These are phyloP conservation scores for Rissa tridactyla DNA, from an alignment of 2,113 vertebrate species.

Conservation along the genomic window DNA sequence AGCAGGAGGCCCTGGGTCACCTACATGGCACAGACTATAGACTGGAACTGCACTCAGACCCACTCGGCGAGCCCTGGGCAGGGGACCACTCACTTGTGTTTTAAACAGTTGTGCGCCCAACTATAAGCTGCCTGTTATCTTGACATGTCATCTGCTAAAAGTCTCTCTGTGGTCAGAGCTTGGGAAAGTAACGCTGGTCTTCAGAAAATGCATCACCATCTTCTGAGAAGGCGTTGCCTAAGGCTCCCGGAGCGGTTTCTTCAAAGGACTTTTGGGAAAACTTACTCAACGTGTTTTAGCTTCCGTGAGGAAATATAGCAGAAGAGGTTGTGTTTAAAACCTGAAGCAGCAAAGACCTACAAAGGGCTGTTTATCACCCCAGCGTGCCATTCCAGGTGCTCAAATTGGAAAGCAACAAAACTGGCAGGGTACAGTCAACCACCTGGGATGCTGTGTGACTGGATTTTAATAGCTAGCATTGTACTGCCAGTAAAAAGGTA, in stretches of 20 bases:
- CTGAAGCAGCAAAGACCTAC: not conserved
- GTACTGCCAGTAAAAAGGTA: not conserved
- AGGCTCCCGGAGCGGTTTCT: not conserved
- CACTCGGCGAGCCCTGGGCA: not conserved
- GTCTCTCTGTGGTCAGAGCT: not conserved
- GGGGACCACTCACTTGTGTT: not conserved
- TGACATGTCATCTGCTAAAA: not conserved
- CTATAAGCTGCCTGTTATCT: not conserved
- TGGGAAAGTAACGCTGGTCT: not conserved
- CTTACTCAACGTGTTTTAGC: not conserved
- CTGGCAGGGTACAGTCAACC: not conserved
- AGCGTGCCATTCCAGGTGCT: not conserved
- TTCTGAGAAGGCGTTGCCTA: fast-evolving
- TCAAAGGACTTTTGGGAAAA: not conserved
- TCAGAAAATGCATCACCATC: not conserved
- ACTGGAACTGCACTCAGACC: not conserved
- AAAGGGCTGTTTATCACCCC: not conserved
- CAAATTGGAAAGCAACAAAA: not conserved
- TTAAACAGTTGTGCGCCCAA: not conserved
- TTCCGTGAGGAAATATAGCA: not conserved
- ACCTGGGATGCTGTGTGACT: not conserved
- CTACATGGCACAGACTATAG: not conserved
- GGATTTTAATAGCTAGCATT: not conserved
- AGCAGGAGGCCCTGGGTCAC: not conserved
- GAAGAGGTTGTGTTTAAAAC: not conserved